A percentile compares a stretch with the other conserved stretches of the same genome.
Conservation (phyloP, 2,797 vertebrate species). For the Rhynchotus rufescens region DNA sequence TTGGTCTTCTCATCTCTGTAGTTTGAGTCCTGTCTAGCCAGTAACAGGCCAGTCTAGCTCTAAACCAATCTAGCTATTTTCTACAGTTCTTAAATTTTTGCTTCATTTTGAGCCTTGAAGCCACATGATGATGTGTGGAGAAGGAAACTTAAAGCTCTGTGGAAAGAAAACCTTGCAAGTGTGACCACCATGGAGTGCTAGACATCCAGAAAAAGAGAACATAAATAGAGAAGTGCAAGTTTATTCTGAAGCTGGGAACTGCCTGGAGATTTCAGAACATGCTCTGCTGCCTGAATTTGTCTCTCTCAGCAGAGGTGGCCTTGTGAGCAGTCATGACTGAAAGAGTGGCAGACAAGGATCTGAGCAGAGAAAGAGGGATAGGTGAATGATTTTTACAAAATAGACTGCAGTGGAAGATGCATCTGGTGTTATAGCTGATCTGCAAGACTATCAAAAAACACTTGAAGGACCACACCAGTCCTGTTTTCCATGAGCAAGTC, state of each 20-base stretch:
- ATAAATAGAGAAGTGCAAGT: not conserved
- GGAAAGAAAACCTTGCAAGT: not conserved
- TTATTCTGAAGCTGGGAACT: not conserved
- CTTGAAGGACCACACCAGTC: not conserved
- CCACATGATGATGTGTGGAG: not conserved
- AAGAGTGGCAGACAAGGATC: not conserved
- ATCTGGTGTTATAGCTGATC: not conserved
- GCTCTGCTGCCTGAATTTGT: not conserved
- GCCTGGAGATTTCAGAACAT: not conserved
- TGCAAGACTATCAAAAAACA: not conserved
- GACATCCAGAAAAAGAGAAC: not conserved
- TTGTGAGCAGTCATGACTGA: fast-evolving
- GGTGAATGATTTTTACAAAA: not conserved
- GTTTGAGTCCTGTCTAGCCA: not conserved
- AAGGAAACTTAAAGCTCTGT: not conserved
- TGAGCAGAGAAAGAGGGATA: not conserved
- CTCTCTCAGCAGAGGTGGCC: not conserved
- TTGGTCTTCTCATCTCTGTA: not conserved
- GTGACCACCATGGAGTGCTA: not conserved
- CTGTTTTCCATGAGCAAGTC: not conserved
- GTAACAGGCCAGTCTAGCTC: not conserved
- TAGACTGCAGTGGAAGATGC: not conserved
- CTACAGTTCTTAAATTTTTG: fast-evolving
- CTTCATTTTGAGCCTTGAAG: not conserved
- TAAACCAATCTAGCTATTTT: not conserved